Conservation (phyloP, 2,888 invertebrate species). For the Emmelina monodactyla region DNA sequence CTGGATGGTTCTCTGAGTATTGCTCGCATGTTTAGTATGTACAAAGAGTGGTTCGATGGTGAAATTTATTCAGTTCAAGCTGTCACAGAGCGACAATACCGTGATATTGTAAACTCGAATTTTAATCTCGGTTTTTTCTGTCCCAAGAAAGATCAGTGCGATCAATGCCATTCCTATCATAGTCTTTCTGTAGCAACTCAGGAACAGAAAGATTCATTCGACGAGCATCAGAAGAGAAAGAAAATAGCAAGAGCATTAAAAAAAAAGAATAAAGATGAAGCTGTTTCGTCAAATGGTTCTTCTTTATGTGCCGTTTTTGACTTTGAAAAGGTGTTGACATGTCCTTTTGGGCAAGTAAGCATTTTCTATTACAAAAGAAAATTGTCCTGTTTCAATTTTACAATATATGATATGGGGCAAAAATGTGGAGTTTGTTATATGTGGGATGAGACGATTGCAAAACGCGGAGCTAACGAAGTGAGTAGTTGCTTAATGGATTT, state of each 20-base stretch:
- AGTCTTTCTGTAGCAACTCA: constrained; percentile 4
- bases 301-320: constrained; percentile 14
- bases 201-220: constrained; percentile 4
- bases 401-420: constrained; percentile 11
- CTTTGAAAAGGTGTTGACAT: constrained; percentile 15
- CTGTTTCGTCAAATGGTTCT: constrained; percentile 6
- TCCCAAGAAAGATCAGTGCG: constrained; percentile 12
- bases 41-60: constrained; percentile 13
- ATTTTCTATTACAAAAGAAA: constrained; percentile 17
- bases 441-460: constrained; percentile 16
- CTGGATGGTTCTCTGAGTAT: constrained; percentile 11
- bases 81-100: constrained; percentile 10
- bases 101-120: constrained; percentile 12
- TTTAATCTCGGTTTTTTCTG: constrained; percentile 11
- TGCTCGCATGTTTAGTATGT: constrained; percentile 12
- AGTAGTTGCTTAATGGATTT: constrained; percentile 10
- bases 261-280: constrained; percentile 9
- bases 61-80: constrained; percentile 10
- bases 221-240: constrained; percentile 4
- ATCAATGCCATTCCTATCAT: constrained; percentile 9
- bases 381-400: constrained; percentile 14
- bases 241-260: constrained; percentile 8
- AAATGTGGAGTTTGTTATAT: constrained; percentile 15
- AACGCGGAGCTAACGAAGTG: constrained; percentile 17
- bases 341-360: constrained; percentile 14